phyloP scores from a whole-genome alignment of 2,113 vertebrate genomes.

The Pelecanoides urinatrix region DNA sequence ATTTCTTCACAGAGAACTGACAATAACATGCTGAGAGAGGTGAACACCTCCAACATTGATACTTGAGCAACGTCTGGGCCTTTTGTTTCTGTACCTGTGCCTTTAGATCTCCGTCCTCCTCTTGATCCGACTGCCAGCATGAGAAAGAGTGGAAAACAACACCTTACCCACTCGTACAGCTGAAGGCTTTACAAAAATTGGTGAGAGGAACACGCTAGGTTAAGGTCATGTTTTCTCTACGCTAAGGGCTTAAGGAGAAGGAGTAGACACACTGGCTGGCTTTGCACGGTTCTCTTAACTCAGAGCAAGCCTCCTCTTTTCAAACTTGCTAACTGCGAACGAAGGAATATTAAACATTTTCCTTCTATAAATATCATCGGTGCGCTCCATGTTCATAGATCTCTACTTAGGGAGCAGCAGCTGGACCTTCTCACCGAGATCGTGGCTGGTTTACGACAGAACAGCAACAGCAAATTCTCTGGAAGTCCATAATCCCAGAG shows the following conservation, averaged over 20 bases:
- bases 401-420: background rate
- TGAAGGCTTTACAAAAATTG: background rate
- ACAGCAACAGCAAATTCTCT: background rate
- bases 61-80: background rate
- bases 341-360: background rate
- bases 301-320: background rate
- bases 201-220: background rate
- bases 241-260: background rate
- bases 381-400: background rate
- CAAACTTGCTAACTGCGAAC: background rate
- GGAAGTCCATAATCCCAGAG: background rate
- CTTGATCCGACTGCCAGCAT: conserved; percentile 91
- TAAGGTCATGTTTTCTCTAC: background rate
- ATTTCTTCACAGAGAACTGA: conserved; percentile 44
- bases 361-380: background rate
- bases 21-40: conserved; percentile 59
- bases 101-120: conserved; percentile 86
- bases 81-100: conserved; percentile 77
- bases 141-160: conserved; percentile 69
- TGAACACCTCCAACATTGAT: background rate
- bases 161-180: conserved; percentile 59
- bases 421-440: background rate
- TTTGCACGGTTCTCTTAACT: background rate
- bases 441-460: accelerated
- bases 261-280: background rate